Evolutionary conservation across 2,797 vertebrate genomes (phyloP), one percentile per base, ranked within the genome.

Genomic region (Hoplostethus atlanticus): DNA sequence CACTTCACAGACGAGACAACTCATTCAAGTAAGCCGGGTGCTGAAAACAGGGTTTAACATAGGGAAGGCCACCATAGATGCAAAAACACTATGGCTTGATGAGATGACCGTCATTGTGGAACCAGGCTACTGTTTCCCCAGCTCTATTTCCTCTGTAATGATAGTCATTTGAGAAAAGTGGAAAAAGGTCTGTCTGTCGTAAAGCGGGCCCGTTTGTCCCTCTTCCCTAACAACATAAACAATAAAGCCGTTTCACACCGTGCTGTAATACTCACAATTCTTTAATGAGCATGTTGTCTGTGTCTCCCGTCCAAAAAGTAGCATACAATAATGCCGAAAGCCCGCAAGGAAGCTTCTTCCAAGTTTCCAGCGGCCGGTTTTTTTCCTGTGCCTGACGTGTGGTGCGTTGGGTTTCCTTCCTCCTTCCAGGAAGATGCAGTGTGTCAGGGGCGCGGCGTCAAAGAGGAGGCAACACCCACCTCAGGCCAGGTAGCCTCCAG

Each of bases 261-360:
- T 58, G 31, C 61, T 6, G 0, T 17, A 30, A 51, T 85, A 95
- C 95, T 95, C 78, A 95, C 95, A 74, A 95, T 65, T 95, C 95
- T 70, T 91, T 93, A 52, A 93, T 91, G n/a, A 93, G 66, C 94
- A 95, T 95, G 64, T 64, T 87, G 86, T 3, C 57, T 1, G 54
- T 16, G 21, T 17, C 0, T 4, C 80, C 40, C 13, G 78, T 64
- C 13, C 51, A 16, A 16, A 73, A 25, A 5, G 61, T 6, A 28
- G 68, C 21, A 31, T 40, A 15, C 0, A n/a, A 47, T 3, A 28
- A 3, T 34, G 1, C 2, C 8, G 2, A 66, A 79, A 52, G 0
- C 10, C n/a, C 16, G 28, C 28, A 0, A 8, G 5, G 40, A 46
- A 17, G 31, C 64, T 55, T 55, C 28, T 46, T 13, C 2, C 16